phyloP scores from a whole-genome alignment of 2,797 vertebrate species.

The Acipenser transmontanus region DNA sequence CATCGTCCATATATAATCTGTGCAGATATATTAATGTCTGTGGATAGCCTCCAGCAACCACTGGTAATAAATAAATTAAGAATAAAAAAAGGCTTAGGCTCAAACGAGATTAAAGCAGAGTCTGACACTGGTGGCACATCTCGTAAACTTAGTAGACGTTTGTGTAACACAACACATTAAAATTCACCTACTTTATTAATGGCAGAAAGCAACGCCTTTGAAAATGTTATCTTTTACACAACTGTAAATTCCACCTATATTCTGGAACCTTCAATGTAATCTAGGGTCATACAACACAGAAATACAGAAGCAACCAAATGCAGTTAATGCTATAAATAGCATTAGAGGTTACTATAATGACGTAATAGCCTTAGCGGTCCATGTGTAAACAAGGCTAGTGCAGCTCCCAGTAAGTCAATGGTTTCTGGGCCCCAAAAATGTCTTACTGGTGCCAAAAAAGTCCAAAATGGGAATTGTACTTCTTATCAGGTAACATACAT shows the following conservation, averaged over 20 bases:
- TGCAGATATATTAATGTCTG: constrained; percentile 33
- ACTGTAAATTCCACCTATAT: background rate
- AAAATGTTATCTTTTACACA: background rate
- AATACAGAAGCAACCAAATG: too few species aligned
- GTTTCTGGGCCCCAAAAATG: too few species aligned
- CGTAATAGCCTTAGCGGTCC: background rate
- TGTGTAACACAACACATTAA: constrained; percentile 52
- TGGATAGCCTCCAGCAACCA: constrained; percentile 38
- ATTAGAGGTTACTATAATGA: background rate
- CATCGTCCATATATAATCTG: constrained; percentile 27
- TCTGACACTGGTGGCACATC: constrained; percentile 32
- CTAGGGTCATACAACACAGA: background rate
- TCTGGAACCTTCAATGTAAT: background rate
- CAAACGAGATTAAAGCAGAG: constrained; percentile 47
- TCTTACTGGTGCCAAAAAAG: too few species aligned
- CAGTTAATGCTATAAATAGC: background rate
- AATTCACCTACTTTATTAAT: background rate
- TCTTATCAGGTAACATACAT: too few species aligned
- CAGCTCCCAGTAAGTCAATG: background rate
- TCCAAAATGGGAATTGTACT: too few species aligned
- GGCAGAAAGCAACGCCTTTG: background rate
- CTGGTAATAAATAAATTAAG: constrained; percentile 54
- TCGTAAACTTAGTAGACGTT: constrained; percentile 42
- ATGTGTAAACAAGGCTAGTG: background rate
- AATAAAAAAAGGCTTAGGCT: constrained; percentile 37